Evolutionary conservation across 1,140 invertebrate species (phyloP).

Genomic region (Zophobas atratus): DNA sequence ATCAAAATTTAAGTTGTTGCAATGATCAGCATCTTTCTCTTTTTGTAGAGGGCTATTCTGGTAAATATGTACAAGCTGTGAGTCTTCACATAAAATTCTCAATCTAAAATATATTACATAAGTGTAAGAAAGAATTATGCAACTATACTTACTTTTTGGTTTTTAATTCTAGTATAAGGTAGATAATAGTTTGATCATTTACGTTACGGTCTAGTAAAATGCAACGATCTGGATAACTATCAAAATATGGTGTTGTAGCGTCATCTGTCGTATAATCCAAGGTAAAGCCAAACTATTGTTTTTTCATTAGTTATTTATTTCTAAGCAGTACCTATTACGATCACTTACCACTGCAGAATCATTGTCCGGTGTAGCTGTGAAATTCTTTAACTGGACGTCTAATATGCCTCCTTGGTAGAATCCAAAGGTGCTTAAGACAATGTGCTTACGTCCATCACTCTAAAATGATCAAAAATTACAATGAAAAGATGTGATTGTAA

Average conservation of each 20-base stretch:
- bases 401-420: slow-evolving; percentile 89
- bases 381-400: slow-evolving; percentile 83
- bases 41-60: slow-evolving; percentile 63
- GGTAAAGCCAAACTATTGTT: slow-evolving; percentile 87
- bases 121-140: background rate
- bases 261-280: slow-evolving; percentile 89
- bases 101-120: slow-evolving; percentile 67
- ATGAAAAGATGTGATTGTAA: background rate
- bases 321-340: slow-evolving; percentile 6
- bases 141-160: slow-evolving; percentile 75
- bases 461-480: slow-evolving; percentile 68
- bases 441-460: slow-evolving; percentile 89
- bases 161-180: slow-evolving; percentile 83
- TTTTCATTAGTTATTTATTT: slow-evolving; percentile 30
- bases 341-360: slow-evolving; percentile 75
- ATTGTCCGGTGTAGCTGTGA: slow-evolving; percentile 75
- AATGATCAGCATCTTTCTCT: slow-evolving; percentile 57
- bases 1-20: slow-evolving; percentile 68
- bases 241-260: slow-evolving; percentile 89
- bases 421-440: slow-evolving; percentile 93
- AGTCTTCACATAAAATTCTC: slow-evolving; percentile 71
- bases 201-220: slow-evolving; percentile 74
- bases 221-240: slow-evolving; percentile 83
- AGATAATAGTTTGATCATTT: slow-evolving; percentile 79
- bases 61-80: slow-evolving; percentile 70